Percentiles rank a stretch among this genome's conserved stretches.
These are phyloP conservation scores for Myxocyprinus asiaticus DNA, from an alignment of 2,113 vertebrate species.

Conservation along the genomic window DNA sequence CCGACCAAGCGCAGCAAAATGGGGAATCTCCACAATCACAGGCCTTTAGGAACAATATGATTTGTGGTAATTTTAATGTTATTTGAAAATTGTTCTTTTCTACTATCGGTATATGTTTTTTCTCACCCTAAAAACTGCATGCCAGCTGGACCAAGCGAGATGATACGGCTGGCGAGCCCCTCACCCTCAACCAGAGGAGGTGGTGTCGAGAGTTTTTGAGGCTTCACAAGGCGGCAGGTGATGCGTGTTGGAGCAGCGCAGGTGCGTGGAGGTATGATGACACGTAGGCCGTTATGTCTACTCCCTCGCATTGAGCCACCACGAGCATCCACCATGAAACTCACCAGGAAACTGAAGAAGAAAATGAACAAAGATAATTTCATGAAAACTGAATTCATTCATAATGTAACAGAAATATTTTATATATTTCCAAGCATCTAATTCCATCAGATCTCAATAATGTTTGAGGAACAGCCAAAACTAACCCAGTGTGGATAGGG, in stretches of 20 bases:
- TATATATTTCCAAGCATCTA: too few relatives aligned
- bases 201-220: conserved; percentile 87
- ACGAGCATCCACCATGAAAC: conserved; percentile 97
- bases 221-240: conserved; percentile 95
- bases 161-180: conserved; percentile 89
- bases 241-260: conserved; percentile 92
- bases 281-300: conserved; percentile 89
- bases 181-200: conserved; percentile 91
- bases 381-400: too few relatives aligned
- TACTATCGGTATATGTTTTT: too few relatives aligned
- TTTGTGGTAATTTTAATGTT: too few relatives aligned
- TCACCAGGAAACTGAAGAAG: conserved; percentile 88
- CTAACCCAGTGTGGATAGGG: conserved; percentile 96
- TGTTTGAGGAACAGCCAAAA: background rate
- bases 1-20: conserved; percentile 87
- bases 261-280: conserved; percentile 90
- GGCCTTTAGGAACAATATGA: conserved; percentile 73
- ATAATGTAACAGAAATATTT: too few relatives aligned
- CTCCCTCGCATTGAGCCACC: conserved; percentile 96
- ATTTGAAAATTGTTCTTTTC: too few relatives aligned
- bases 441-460: too few relatives aligned
- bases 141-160: conserved; percentile 88
- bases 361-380: too few relatives aligned
- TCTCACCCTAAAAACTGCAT: conserved; percentile 91
- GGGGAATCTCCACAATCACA: conserved; percentile 95